These are phyloP conservation scores for Neosilurus mollespiculum DNA, from an alignment of 2,797 vertebrate genomes.

Conservation along the genomic window DNA sequence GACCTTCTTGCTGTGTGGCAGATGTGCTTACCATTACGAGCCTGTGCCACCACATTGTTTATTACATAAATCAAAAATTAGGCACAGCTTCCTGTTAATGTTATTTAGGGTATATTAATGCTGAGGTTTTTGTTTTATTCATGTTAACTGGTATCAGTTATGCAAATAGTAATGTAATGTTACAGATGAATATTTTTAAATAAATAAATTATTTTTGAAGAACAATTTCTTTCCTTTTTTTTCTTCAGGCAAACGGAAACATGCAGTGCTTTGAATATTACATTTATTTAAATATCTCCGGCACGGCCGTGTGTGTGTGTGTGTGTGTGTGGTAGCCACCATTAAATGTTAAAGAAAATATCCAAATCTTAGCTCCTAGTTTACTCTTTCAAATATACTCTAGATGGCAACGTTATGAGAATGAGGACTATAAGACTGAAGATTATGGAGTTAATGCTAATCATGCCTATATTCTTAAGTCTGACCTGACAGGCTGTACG, in stretches of 20 bases:
- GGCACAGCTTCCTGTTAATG: too few species aligned
- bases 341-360: conserved; percentile 5
- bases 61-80: too few species aligned
- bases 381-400: neutral
- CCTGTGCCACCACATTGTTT: too few species aligned
- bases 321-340: too few species aligned
- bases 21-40: too few species aligned
- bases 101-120: too few species aligned
- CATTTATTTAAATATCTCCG: neutral
- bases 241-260: neutral
- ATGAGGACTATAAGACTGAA: neutral
- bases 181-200: neutral
- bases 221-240: too few species aligned
- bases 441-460: too few species aligned
- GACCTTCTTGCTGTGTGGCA: too few species aligned
- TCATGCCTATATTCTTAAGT: neutral
- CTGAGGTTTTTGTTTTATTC: neutral
- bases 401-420: neutral
- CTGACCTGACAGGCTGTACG: neutral
- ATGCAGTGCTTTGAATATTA: neutral
- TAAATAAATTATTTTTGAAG: too few species aligned
- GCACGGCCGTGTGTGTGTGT: neutral
- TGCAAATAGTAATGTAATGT: neutral
- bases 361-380: neutral
- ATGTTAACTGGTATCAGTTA: neutral